These are phyloP conservation scores for Papilio polytes DNA, from an alignment of 1,140 invertebrate species.

Conservation along the genomic window DNA sequence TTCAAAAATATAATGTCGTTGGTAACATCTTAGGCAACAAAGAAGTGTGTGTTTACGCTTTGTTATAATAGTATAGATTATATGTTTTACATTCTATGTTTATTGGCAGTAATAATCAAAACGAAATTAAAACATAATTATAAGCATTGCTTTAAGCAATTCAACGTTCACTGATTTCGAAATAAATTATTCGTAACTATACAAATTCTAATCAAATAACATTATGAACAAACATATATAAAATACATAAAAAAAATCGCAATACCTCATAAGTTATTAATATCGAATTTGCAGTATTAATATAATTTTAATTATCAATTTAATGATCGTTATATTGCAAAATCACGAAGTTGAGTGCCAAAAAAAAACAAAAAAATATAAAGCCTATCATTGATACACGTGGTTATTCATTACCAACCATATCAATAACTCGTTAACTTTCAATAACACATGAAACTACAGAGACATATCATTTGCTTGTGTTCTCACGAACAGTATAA, in stretches of 20 bases:
- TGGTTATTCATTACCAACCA: constrained; percentile 33
- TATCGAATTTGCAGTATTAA: constrained; percentile 19
- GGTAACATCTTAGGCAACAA: no score
- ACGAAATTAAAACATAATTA: no score
- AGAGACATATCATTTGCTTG: constrained; percentile 76
- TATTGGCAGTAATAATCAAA: no score
- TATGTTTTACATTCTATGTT: no score
- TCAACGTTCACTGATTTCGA: no score
- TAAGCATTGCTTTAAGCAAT: no score
- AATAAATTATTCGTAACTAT: no score
- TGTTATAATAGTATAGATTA: no score
- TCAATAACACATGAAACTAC: constrained; percentile 47
- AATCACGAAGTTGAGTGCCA: neutral
- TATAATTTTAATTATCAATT: constrained; percentile 19
- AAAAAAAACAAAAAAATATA: constrained; percentile 4
- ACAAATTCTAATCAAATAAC: neutral
- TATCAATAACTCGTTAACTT: constrained; percentile 40
- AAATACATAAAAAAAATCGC: neutral
- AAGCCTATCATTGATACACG: neutral
- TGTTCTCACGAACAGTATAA: constrained; percentile 79
- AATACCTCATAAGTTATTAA: neutral
- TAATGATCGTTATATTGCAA: neutral
- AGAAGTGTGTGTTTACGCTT: no score
- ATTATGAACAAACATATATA: neutral
- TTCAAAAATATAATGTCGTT: no score